Evolutionary conservation across 1,140 invertebrate species (phyloP).

Genomic region (Proales similis): DNA sequence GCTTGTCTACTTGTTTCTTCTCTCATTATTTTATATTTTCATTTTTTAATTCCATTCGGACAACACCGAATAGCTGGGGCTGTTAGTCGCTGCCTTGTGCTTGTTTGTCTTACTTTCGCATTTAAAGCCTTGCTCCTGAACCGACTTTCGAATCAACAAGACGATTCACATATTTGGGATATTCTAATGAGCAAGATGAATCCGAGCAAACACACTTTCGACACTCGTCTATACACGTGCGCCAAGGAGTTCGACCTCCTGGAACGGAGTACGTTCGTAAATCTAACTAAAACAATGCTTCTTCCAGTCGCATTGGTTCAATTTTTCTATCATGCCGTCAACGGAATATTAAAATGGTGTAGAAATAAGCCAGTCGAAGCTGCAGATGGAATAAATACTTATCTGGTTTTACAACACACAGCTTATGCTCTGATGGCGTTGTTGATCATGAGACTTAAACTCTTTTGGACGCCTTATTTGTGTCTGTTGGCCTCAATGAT

Average conservation of each 20-base stretch:
- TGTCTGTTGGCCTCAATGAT: slow-evolving; percentile 64
- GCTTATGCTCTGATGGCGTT: slow-evolving; percentile 67
- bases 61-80: not conserved
- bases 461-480: slow-evolving; percentile 72
- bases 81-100: not conserved
- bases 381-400: slow-evolving; percentile 52
- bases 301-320: slow-evolving; percentile 38
- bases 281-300: slow-evolving; percentile 12
- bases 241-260: slow-evolving; percentile 73
- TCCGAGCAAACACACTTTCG: slow-evolving; percentile 43
- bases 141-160: not conserved
- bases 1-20: slow-evolving; percentile 50
- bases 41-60: not conserved
- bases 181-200: slow-evolving; percentile 69
- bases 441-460: slow-evolving; percentile 73
- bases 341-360: slow-evolving; percentile 41
- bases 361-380: slow-evolving; percentile 1
- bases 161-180: slow-evolving; percentile 66
- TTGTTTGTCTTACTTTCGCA: slow-evolving; percentile 11
- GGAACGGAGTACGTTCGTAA: slow-evolving; percentile 49
- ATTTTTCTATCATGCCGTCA: slow-evolving; percentile 40
- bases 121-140: slow-evolving; percentile 40
- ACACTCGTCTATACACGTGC: slow-evolving; percentile 75
- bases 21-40: slow-evolving; percentile 45
- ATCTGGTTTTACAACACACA: slow-evolving; percentile 62